Percentiles rank a stretch among this genome's conserved stretches.
phyloP scores from a whole-genome alignment of 2,888 invertebrate genomes.

The Pollenia angustigena region DNA sequence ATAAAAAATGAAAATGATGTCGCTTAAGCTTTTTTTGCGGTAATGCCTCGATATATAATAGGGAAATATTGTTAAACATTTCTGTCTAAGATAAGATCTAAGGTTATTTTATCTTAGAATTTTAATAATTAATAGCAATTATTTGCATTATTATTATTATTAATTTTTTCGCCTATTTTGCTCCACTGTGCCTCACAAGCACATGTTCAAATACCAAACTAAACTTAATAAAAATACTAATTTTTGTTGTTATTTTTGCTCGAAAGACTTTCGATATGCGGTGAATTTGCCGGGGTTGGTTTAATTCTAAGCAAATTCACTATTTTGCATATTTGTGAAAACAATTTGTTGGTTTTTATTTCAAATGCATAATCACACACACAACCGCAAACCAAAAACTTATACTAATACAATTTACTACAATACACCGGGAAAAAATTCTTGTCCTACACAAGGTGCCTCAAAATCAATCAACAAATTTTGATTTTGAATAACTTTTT shows the following conservation, averaged over 20 bases:
- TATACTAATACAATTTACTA: not conserved
- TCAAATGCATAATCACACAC: constrained; percentile 6
- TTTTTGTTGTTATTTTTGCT: constrained; percentile 35
- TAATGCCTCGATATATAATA: too few relatives aligned
- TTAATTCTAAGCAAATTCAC: constrained; percentile 28
- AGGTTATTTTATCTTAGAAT: too few relatives aligned
- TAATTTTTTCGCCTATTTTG: not conserved
- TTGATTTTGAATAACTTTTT: too few relatives aligned
- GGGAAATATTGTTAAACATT: too few relatives aligned
- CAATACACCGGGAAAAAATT: not conserved
- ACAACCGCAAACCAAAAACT: constrained; percentile 13
- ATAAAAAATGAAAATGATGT: too few relatives aligned
- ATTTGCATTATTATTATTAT: too few relatives aligned
- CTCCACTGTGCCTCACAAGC: constrained; percentile 8
- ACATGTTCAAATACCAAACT: not conserved
- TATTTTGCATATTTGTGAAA: constrained; percentile 48
- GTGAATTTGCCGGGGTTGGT: constrained; percentile 43
- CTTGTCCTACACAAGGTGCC: too few relatives aligned
- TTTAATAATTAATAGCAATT: too few relatives aligned
- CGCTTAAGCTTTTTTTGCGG: too few relatives aligned
- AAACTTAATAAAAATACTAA: constrained; percentile 8
- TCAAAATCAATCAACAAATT: too few relatives aligned
- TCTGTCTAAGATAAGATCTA: too few relatives aligned
- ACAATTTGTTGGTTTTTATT: constrained; percentile 28
- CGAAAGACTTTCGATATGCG: constrained; percentile 48